Evolutionary conservation across 2,888 invertebrate genomes (phyloP).

Genomic region (Cerastis rubricosa): DNA sequence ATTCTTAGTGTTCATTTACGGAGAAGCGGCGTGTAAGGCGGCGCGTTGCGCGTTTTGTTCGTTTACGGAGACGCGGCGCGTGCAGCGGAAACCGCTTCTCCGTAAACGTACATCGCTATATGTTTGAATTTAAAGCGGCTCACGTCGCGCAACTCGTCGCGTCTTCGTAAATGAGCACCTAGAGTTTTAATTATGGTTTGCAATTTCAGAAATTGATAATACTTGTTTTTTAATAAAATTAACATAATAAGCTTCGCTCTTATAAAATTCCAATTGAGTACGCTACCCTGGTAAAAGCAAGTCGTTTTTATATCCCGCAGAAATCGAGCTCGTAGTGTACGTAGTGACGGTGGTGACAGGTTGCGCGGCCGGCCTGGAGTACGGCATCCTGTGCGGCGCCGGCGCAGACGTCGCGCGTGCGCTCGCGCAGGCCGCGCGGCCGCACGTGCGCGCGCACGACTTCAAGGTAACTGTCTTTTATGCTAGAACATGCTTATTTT

Average conservation of each 20-base stretch:
- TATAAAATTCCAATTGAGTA: not conserved
- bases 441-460: slow-evolving; percentile 72
- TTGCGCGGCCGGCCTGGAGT: slow-evolving; percentile 93
- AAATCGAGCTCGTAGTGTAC: slow-evolving; percentile 83
- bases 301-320: slow-evolving; percentile 63
- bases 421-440: slow-evolving; percentile 93
- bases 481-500: too few relatives aligned
- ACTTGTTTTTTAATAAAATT: too few relatives aligned
- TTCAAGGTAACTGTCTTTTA: slow-evolving; percentile 74
- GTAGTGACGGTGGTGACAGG: slow-evolving; percentile 93
- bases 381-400: slow-evolving; percentile 95
- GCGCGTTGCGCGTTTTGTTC: too few relatives aligned
- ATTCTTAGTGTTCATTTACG: not conserved
- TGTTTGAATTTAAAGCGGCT: too few relatives aligned
- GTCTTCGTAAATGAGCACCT: too few relatives aligned
- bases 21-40: too few relatives aligned
- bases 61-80: too few relatives aligned
- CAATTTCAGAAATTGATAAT: not conserved
- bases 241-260: not conserved
- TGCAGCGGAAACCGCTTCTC: too few relatives aligned
- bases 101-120: too few relatives aligned
- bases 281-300: not conserved
- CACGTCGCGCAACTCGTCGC: too few relatives aligned
- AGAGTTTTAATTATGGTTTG: not conserved
- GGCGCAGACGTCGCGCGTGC: slow-evolving; percentile 93